A percentile compares a stretch with the other conserved stretches of the same genome.
Conservation (phyloP, 2,113 vertebrate genomes). For the Tupaia tana region DNA sequence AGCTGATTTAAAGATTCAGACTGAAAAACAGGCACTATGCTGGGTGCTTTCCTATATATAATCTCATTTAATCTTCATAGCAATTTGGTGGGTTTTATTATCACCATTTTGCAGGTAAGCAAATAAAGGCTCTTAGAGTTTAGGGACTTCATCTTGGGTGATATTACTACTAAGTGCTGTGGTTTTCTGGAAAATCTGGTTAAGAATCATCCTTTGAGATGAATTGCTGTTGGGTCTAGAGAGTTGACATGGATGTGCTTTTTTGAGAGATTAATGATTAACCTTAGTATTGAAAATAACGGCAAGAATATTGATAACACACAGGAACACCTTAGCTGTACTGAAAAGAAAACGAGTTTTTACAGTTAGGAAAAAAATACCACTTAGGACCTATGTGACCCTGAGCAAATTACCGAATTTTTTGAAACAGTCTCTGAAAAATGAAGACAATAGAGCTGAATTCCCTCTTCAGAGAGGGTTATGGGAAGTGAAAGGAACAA, state of each 20-base stretch:
- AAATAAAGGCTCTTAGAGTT: conserved; percentile 44
- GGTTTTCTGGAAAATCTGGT: not conserved
- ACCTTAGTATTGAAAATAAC: conserved; percentile 12
- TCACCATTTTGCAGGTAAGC: conserved; percentile 17
- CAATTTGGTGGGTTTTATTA: not conserved
- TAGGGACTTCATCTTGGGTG: not conserved
- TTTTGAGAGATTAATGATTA: conserved; percentile 41
- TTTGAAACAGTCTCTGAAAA: conserved; percentile 51
- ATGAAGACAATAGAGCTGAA: not conserved
- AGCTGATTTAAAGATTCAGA: conserved; percentile 38
- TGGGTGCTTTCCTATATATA: not conserved
- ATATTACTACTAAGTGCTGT: not conserved
- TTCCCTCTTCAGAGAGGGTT: not conserved
- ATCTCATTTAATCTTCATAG: conserved; percentile 48
- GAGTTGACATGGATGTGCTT: not conserved
- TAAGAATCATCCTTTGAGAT: conserved; percentile 34
- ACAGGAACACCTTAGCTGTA: not conserved
- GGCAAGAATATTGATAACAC: not conserved
- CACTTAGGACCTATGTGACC: conserved; percentile 15
- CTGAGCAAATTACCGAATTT: conserved; percentile 46
- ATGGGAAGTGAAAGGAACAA: not conserved
- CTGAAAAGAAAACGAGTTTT: conserved; percentile 31
- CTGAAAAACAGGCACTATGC: not conserved
- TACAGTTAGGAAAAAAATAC: not conserved
- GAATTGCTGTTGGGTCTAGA: conserved; percentile 6